Conservation (phyloP, 2,888 invertebrate species). For the Sphinx pinastri region DNA sequence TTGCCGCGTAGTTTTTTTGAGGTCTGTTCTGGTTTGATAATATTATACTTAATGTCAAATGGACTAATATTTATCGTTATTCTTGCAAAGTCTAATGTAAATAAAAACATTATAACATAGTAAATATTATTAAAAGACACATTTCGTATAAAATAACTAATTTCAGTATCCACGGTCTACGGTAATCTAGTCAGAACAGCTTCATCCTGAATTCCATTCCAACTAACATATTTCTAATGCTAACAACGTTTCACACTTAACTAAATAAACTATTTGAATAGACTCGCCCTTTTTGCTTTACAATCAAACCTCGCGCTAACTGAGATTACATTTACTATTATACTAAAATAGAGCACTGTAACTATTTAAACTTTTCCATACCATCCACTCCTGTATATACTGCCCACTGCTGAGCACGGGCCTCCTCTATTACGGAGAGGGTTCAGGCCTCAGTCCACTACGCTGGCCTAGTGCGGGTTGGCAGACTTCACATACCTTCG, state of each 20-base stretch:
- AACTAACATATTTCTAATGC: background rate
- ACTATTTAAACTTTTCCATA: no score
- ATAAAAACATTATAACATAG: no score
- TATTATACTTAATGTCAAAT: no score
- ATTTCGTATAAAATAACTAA: background rate
- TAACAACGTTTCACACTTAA: slow-evolving; percentile 2
- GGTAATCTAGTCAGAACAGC: background rate
- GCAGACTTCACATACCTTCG: no score
- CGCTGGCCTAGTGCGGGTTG: no score
- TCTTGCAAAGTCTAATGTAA: no score
- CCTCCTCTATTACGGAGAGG: no score
- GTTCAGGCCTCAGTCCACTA: no score
- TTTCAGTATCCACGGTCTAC: background rate
- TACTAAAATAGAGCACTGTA: no score
- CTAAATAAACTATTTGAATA: slow-evolving; percentile 1
- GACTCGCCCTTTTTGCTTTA: slow-evolving; percentile 9
- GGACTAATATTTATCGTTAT: no score
- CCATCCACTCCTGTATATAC: no score
- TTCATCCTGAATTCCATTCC: background rate
- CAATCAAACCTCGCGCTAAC: slow-evolving; percentile 2
- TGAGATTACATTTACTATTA: background rate
- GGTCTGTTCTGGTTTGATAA: background rate
- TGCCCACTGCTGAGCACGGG: no score
- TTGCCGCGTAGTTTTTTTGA: background rate
- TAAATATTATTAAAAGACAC: background rate